Percentiles rank a stretch among this genome's conserved stretches.
Evolutionary conservation across 2,113 vertebrate genomes (phyloP).

Genomic region (Dipodomys spectabilis): DNA sequence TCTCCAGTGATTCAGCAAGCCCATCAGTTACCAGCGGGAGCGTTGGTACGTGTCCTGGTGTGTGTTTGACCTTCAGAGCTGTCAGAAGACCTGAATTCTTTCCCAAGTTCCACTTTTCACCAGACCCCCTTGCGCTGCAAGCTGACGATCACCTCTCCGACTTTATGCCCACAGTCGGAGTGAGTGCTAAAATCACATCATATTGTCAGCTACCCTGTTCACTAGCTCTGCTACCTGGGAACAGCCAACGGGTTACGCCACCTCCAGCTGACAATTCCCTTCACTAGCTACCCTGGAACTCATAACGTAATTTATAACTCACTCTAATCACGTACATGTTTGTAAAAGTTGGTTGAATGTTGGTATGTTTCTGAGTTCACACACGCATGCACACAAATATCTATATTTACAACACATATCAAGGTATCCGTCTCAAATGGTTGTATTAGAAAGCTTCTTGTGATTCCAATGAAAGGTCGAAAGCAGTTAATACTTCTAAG

Average conservation of each 20-base stretch:
- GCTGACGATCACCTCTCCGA: not conserved
- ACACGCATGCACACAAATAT: not conserved
- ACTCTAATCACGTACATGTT: not conserved
- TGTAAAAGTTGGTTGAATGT: not conserved
- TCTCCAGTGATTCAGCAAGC: not conserved
- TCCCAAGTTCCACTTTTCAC: not conserved
- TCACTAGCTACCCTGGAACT: not conserved
- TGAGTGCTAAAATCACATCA: not conserved
- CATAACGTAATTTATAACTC: not conserved
- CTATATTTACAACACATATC: not conserved
- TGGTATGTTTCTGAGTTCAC: not conserved
- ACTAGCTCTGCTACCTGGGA: not conserved
- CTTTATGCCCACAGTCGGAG: not conserved
- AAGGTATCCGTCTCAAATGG: not conserved
- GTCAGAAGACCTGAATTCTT: not conserved
- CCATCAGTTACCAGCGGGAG: not conserved
- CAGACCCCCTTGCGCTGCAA: not conserved
- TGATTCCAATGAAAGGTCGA: not conserved
- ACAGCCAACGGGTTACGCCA: not conserved
- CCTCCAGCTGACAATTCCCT: not conserved
- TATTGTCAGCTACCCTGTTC: not conserved
- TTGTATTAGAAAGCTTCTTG: not conserved
- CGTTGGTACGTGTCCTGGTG: too few relatives aligned
- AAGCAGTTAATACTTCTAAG: not conserved
- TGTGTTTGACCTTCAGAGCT: not conserved